phyloP scores from a whole-genome alignment of 2,888 invertebrate genomes.

The Phytoseiulus persimilis region DNA sequence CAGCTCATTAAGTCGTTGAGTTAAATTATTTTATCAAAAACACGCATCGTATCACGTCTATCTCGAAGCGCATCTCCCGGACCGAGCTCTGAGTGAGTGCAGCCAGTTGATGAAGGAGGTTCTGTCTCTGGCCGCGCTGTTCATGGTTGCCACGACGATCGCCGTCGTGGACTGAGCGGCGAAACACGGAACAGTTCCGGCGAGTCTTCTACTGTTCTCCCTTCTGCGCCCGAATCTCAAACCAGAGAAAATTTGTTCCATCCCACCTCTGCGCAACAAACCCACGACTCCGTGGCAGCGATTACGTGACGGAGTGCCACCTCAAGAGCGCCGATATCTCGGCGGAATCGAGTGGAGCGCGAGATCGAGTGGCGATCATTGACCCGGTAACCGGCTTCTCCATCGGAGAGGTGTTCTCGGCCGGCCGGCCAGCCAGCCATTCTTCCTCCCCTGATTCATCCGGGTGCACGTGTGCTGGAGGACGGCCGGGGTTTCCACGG shows the following conservation, averaged over 20 bases:
- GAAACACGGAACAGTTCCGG: no score
- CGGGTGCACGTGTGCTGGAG: background rate
- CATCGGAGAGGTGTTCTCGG: background rate
- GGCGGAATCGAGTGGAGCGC: background rate
- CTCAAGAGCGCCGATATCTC: background rate
- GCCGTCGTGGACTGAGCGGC: no score
- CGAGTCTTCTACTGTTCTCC: no score
- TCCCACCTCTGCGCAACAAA: background rate
- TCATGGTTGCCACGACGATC: no score
- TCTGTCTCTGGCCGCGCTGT: background rate
- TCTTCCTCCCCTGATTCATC: background rate
- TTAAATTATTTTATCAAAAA: constrained; percentile 37
- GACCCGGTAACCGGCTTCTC: background rate
- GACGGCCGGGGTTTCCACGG: background rate
- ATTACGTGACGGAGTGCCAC: background rate
- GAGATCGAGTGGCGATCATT: background rate
- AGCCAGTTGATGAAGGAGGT: background rate
- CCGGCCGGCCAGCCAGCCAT: background rate
- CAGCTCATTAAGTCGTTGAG: constrained; percentile 37
- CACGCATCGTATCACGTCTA: constrained; percentile 36
- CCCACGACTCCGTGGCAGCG: background rate
- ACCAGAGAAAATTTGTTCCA: background rate
- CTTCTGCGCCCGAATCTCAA: no score
- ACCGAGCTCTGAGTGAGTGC: background rate
- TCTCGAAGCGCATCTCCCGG: background rate